These are phyloP conservation scores for Taenaris catops DNA, from an alignment of 2,888 invertebrate genomes.

Conservation along the genomic window DNA sequence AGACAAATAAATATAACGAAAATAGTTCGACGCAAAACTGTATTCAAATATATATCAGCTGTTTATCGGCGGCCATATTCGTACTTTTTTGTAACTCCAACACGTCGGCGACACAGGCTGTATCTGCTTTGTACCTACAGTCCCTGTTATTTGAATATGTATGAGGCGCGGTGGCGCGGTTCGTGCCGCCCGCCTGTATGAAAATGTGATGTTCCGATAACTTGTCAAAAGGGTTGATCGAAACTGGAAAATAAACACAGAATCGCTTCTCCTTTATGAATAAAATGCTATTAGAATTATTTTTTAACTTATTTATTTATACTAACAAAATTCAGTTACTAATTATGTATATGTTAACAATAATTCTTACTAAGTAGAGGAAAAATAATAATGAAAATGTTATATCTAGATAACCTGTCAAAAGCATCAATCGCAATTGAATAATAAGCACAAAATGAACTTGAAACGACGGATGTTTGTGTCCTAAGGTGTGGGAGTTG, in stretches of 20 bases:
- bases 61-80: slow-evolving; percentile 25
- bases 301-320: too few species aligned
- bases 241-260: slow-evolving; percentile 59
- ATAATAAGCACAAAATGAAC: too few species aligned
- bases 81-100: slow-evolving; percentile 65
- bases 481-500: too few species aligned
- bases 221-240: slow-evolving; percentile 76
- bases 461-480: too few species aligned
- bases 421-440: too few species aligned
- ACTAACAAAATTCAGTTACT: too few species aligned
- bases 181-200: slow-evolving; percentile 46
- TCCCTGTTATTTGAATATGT: slow-evolving; percentile 70
- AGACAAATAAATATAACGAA: slow-evolving; percentile 1
- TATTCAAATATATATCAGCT: slow-evolving; percentile 20
- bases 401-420: too few species aligned
- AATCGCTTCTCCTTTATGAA: slow-evolving; percentile 27
- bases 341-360: too few species aligned
- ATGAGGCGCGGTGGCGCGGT: slow-evolving; percentile 56
- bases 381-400: too few species aligned
- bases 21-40: too few species aligned
- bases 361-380: too few species aligned
- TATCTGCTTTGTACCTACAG: slow-evolving; percentile 63
- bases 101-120: slow-evolving; percentile 59
- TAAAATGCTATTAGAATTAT: too few species aligned
- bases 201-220: slow-evolving; percentile 76